phyloP scores from a whole-genome alignment of 2,888 invertebrate species.

The Salticus scenicus region DNA sequence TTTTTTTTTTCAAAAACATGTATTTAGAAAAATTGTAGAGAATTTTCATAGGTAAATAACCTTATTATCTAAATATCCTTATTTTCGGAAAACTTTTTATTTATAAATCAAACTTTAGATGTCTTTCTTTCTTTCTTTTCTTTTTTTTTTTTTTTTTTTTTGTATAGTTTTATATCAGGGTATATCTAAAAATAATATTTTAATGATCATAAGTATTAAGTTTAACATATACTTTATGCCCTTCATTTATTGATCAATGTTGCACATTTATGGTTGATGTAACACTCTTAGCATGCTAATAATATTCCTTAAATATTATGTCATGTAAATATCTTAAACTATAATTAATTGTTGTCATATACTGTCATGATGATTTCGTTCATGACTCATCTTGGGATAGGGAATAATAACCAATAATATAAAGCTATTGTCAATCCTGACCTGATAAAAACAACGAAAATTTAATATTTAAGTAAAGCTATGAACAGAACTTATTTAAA shows the following conservation, averaged over 20 bases:
- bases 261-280: conserved; percentile 25
- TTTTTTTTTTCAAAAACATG: no score
- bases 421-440: neutral
- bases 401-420: neutral
- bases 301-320: conserved; percentile 5
- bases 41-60: no score
- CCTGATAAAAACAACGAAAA: neutral
- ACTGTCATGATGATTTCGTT: neutral
- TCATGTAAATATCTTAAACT: conserved; percentile 15
- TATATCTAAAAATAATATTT: no score
- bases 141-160: no score
- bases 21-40: no score
- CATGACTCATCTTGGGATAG: neutral
- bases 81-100: no score
- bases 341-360: neutral
- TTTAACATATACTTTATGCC: neutral
- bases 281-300: neutral
- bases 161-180: no score
- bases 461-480: neutral
- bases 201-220: no score
- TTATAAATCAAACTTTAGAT: no score
- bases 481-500: no score
- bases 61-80: no score
- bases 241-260: neutral
- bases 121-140: no score